phyloP scores from a whole-genome alignment of 2,888 invertebrate species.

The Macaria notata region DNA sequence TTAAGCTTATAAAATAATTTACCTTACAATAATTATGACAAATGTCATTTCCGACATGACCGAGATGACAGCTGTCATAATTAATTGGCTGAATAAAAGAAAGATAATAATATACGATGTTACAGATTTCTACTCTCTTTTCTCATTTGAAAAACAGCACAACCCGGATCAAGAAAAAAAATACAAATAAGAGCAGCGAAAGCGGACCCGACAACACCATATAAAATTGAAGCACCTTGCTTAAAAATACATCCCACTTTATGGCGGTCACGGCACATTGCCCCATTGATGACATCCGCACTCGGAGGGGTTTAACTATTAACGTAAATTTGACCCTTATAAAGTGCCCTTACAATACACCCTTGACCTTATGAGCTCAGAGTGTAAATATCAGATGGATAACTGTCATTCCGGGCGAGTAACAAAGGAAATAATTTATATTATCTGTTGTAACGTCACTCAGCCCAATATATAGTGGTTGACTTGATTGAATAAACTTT shows the following conservation, averaged over 20 bases:
- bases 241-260: constrained; percentile 24
- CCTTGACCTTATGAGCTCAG: constrained; percentile 30
- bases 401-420: no score
- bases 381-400: constrained; percentile 3
- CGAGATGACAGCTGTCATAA: no score
- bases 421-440: no score
- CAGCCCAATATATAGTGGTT: no score
- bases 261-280: constrained; percentile 23
- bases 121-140: not conserved
- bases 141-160: no score
- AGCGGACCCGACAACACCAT: constrained; percentile 1
- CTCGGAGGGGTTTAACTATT: constrained; percentile 40
- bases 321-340: constrained; percentile 41
- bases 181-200: not conserved
- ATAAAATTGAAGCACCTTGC: constrained; percentile 14
- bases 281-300: constrained; percentile 19
- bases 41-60: no score
- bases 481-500: no score
- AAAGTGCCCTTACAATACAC: constrained; percentile 42
- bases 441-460: no score
- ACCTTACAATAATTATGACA: no score
- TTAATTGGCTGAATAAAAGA: not conserved
- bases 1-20: no score
- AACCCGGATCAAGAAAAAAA: no score
- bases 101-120: not conserved